Conservation (phyloP, 2,797 vertebrate species). For the Semotilus atromaculatus region DNA sequence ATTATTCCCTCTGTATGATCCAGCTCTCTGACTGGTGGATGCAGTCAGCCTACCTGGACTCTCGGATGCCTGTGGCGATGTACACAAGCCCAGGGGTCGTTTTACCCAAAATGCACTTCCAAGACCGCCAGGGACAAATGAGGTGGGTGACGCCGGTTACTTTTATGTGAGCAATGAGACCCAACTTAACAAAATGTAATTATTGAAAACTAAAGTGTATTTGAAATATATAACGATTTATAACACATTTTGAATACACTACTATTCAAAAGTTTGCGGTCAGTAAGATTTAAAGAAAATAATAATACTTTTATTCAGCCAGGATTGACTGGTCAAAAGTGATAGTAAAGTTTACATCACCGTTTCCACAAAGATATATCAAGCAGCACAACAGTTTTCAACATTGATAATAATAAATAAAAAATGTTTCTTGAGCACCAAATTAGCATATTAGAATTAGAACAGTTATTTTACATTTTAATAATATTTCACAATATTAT, state of each 20-base stretch:
- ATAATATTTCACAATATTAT: neutral
- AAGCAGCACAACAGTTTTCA: neutral
- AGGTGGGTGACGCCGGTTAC: slow-evolving; percentile 72
- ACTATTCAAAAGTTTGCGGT: neutral
- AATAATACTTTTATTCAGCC: neutral
- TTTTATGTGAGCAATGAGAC: neutral
- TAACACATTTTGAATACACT: neutral
- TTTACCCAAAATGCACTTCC: slow-evolving; percentile 92
- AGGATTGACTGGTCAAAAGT: neutral
- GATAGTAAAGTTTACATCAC: neutral
- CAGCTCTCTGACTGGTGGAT: slow-evolving; percentile 98
- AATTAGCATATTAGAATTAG: neutral
- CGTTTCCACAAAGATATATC: neutral
- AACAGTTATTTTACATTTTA: neutral
- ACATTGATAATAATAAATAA: neutral
- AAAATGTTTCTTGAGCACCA: neutral
- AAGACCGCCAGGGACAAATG: slow-evolving; percentile 94
- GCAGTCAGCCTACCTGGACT: slow-evolving; percentile 94
- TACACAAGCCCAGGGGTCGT: slow-evolving; percentile 92
- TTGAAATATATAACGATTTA: neutral
- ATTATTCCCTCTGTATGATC: neutral
- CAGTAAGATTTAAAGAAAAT: neutral
- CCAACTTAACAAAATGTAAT: neutral
- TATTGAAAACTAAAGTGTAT: neutral
- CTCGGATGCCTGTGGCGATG: slow-evolving; percentile 91